These are phyloP conservation scores for Caenorhabditis zanzibari DNA, from an alignment of 2,888 invertebrate genomes.

Conservation along the genomic window DNA sequence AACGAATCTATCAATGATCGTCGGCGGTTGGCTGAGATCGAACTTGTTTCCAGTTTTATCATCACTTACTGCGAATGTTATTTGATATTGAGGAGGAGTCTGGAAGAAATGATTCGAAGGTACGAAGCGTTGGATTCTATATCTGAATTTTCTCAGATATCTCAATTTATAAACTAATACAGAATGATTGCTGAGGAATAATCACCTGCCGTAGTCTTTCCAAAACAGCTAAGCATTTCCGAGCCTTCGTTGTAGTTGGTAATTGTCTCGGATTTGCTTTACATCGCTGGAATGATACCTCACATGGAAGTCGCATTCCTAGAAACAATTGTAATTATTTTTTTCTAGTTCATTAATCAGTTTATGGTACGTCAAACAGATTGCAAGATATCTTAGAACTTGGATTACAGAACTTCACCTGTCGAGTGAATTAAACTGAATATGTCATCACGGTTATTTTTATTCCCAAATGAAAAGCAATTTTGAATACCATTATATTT, in stretches of 20 bases:
- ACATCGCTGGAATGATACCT: conserved; percentile 17
- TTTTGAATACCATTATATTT: conserved; percentile 2
- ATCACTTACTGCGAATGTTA: conserved; percentile 16
- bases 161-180: no score
- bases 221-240: conserved; percentile 13
- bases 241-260: conserved; percentile 2
- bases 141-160: no score
- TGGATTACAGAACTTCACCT: background rate
- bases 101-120: conserved; percentile 24
- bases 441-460: background rate
- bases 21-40: conserved; percentile 37
- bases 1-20: background rate
- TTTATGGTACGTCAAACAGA: background rate
- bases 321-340: background rate
- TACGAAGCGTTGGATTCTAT: background rate
- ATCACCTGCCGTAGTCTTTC: conserved; percentile 27
- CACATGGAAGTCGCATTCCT: conserved; percentile 48
- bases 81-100: conserved; percentile 28
- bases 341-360: background rate
- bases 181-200: no score
- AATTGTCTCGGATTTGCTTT: conserved; percentile 3
- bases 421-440: background rate
- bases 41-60: conserved; percentile 41
- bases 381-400: background rate
- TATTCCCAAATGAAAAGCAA: conserved; percentile 20